Conservation (phyloP, 2,888 invertebrate species). For the Stictocephala bisonia region DNA sequence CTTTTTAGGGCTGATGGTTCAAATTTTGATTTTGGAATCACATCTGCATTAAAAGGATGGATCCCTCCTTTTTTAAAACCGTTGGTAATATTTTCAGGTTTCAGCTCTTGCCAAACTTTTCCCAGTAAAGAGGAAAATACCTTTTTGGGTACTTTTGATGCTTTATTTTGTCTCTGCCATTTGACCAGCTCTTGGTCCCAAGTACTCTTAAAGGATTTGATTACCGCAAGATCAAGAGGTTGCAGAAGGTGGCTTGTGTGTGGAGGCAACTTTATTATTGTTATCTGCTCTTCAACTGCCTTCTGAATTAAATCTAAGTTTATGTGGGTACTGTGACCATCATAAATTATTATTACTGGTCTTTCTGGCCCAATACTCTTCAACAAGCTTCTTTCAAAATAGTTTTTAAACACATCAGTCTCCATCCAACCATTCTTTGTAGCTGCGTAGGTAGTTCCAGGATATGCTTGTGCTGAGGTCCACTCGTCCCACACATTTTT, state of each 20-base stretch:
- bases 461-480: slow-evolving; percentile 55
- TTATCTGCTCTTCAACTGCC: slow-evolving; percentile 53
- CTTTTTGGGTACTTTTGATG: slow-evolving; percentile 54
- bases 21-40: slow-evolving; percentile 46
- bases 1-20: slow-evolving; percentile 30
- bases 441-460: slow-evolving; percentile 59
- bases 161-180: slow-evolving; percentile 57
- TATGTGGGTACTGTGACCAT: slow-evolving; percentile 61
- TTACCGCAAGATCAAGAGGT: slow-evolving; percentile 59
- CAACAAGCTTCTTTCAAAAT: neutral
- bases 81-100: slow-evolving; percentile 53
- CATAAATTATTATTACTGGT: slow-evolving; percentile 60
- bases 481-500: slow-evolving; percentile 62
- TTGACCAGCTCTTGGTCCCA: slow-evolving; percentile 57
- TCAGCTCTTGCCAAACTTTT: slow-evolving; percentile 55
- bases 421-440: slow-evolving; percentile 61
- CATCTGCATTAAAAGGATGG: slow-evolving; percentile 54
- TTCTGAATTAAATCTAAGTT: slow-evolving; percentile 57
- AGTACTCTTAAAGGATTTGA: slow-evolving; percentile 57
- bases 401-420: slow-evolving; percentile 21
- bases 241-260: slow-evolving; percentile 56
- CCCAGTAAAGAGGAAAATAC: slow-evolving; percentile 56
- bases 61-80: slow-evolving; percentile 59
- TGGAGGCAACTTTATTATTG: slow-evolving; percentile 61
- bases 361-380: slow-evolving; percentile 49